Evolutionary conservation across 2,888 invertebrate genomes (phyloP), one percentile per base, ranked within the genome.

Genomic region (Oligia strigilis): DNA sequence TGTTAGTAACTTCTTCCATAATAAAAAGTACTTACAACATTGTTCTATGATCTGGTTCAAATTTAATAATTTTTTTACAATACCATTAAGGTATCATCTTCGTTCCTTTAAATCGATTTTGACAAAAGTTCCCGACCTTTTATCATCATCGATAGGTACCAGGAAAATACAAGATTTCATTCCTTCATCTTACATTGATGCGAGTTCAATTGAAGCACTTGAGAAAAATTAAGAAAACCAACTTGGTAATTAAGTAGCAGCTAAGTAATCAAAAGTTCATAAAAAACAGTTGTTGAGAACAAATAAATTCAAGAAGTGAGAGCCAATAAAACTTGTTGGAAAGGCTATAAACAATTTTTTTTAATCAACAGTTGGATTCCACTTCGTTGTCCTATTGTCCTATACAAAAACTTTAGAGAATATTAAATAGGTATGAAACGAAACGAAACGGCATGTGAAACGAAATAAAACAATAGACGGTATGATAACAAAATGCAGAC

Each of bases 21-120:
- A 58, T 2, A 65, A 66, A 72, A 67, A 67, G n/a, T 84, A 84
- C 84, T 84, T 79, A 84, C 84, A 58, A 40, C 29, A 52, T 23
- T 43, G 23, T 70, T 62, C 46, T 58, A 65, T 14, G 19, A 43
- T 29, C 60, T 29, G 29, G 43, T 65, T 60, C n/a, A 49, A 64
- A 9, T 40, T 43, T 40, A n/a, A 6, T 29, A 0, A 36, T 19
- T 29, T 62, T 60, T 9, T 75, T 36, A 52, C 19, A 49, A n/a
- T n/a, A 17, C 4, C 46, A 64, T 46, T 29, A 14, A 29, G 14
- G 5, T 29, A 17, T 29, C 5, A n/a, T 23, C 46, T 29, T 58
- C 40, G 6, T 80, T 80, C 9, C 9, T 52, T 52, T 29, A 52
- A 40, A 64, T 58, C 72, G 4, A 23, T 46, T 75, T 75, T 8